Percentiles rank a stretch among this genome's conserved stretches.
Evolutionary conservation across 2,113 vertebrate genomes (phyloP).

Genomic region (Malurus alboscapulatus): DNA sequence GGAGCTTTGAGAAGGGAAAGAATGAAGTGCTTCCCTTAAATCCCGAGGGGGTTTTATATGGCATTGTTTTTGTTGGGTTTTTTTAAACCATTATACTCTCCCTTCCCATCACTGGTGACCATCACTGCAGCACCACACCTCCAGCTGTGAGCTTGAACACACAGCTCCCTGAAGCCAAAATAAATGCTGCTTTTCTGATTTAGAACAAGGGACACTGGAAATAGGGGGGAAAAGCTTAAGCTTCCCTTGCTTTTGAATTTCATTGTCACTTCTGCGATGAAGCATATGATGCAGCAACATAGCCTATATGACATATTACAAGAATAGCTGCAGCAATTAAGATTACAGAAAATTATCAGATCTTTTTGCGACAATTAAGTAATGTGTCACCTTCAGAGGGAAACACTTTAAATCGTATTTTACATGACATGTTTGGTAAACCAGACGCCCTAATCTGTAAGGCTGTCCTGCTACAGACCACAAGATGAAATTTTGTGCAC

Average conservation of each 20-base stretch:
- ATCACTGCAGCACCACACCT: slow-evolving; percentile 3
- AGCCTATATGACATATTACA: not conserved
- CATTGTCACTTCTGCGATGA: not conserved
- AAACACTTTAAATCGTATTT: not conserved
- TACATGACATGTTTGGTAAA: slow-evolving; percentile 8
- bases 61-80: not conserved
- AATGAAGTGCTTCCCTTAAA: not conserved
- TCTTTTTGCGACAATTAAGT: slow-evolving; percentile 17
- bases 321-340: not conserved
- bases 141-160: slow-evolving; percentile 40
- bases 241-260: slow-evolving; percentile 43
- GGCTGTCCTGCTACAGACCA: slow-evolving; percentile 13
- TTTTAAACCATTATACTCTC: slow-evolving; percentile 14
- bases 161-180: slow-evolving; percentile 35
- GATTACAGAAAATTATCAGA: slow-evolving; percentile 10
- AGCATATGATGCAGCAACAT: not conserved
- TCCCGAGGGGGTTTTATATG: not conserved
- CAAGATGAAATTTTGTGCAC: not conserved
- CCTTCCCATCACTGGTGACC: slow-evolving; percentile 27
- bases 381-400: not conserved
- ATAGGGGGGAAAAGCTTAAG: not conserved
- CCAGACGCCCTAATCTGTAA: not conserved
- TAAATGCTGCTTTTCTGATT: slow-evolving; percentile 50
- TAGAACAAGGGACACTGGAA: slow-evolving; percentile 5
- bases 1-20: slow-evolving; percentile 11